Evolutionary conservation across 2,888 invertebrate genomes (phyloP).

Genomic region (Odontomyia ornata): DNA sequence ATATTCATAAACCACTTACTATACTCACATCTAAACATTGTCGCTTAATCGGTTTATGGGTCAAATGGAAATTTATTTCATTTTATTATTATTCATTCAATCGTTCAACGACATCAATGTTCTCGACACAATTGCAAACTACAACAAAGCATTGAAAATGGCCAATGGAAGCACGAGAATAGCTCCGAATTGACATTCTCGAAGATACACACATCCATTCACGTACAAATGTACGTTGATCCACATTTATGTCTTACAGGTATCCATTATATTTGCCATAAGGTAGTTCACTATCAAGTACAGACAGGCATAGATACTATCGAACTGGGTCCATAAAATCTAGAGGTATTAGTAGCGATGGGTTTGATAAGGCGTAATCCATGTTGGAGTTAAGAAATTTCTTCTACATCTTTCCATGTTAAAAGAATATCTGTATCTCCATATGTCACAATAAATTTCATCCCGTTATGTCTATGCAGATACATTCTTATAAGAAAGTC

Average conservation of each 20-base stretch:
- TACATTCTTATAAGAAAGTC: not conserved
- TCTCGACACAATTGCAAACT: not conserved
- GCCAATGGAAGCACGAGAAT: conserved; percentile 15
- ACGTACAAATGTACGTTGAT: too few species aligned
- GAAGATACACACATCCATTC: not conserved
- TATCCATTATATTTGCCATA: not conserved
- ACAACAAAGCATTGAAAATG: not conserved
- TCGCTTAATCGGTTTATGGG: conserved; percentile 6
- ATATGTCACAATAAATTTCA: not conserved
- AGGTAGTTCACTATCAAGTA: not conserved
- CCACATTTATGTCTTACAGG: too few species aligned
- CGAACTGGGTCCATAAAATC: conserved; percentile 18
- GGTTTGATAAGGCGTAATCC: not conserved
- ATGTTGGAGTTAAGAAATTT: not conserved
- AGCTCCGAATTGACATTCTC: not conserved
- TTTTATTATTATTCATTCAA: conserved; percentile 20
- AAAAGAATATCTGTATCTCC: too few species aligned
- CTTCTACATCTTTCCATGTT: too few species aligned
- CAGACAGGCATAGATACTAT: not conserved
- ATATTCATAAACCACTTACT: not conserved
- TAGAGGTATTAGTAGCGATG: not conserved
- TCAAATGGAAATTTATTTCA: conserved; percentile 3
- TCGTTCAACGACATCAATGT: conserved; percentile 38
- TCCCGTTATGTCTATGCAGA: not conserved
- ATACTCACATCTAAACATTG: not conserved